Conservation (phyloP, 2,113 vertebrate genomes). For the Vanacampus margaritifer region DNA sequence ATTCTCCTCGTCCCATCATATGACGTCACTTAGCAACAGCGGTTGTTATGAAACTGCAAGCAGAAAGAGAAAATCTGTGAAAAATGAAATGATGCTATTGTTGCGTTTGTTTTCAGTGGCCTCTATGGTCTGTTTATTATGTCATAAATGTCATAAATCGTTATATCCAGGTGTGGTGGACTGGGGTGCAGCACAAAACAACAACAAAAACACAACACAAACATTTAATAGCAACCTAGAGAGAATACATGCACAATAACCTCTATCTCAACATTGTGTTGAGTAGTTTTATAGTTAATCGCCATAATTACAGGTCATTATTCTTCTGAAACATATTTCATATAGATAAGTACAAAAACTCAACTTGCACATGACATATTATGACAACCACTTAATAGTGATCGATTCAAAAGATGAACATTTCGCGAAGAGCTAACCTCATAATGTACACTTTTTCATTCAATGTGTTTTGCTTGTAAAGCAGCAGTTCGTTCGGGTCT, state of each 20-base stretch:
- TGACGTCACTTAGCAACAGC: slow-evolving; percentile 22
- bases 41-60: slow-evolving; percentile 6
- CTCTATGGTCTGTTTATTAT: neutral
- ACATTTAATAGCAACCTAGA: slow-evolving; percentile 11
- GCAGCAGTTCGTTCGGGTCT: slow-evolving; percentile 8
- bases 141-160: neutral
- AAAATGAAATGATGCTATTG: slow-evolving; percentile 16
- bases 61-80: slow-evolving; percentile 26
- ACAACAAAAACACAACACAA: neutral
- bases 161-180: neutral
- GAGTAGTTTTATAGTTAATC: neutral
- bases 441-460: neutral
- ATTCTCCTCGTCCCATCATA: neutral
- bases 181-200: slow-evolving; percentile 2
- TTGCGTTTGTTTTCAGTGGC: slow-evolving; percentile 2
- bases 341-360: neutral
- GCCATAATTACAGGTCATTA: neutral
- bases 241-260: slow-evolving; percentile 3
- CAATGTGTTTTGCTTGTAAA: slow-evolving; percentile 24
- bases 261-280: neutral
- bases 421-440: neutral
- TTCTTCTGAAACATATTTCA: neutral
- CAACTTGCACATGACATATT: neutral
- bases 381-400: neutral
- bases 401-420: neutral